Conservation (phyloP, 2,113 vertebrate genomes). For the Arenaria interpres region DNA sequence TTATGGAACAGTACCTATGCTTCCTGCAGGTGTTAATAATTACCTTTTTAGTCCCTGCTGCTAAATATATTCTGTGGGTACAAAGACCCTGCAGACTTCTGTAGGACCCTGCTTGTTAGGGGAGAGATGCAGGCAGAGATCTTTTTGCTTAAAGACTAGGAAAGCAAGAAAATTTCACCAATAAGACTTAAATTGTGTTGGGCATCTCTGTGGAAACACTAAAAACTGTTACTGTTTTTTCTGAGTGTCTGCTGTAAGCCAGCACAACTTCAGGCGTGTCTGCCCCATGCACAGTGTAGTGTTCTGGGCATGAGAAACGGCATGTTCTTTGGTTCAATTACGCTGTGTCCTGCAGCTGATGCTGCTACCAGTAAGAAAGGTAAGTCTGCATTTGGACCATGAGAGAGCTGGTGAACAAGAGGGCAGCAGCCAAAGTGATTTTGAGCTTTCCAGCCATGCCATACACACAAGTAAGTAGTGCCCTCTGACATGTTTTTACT, state of each 20-base stretch:
- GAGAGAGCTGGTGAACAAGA: not conserved
- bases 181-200: not conserved
- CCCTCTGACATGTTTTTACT: not conserved
- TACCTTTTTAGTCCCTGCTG: not conserved
- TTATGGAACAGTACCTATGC: not conserved
- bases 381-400: not conserved
- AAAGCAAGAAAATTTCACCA: not conserved
- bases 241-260: not conserved
- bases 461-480: not conserved
- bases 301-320: not conserved
- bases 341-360: not conserved
- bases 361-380: not conserved
- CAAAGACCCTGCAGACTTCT: not conserved
- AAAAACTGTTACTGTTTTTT: not conserved
- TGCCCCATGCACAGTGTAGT: not conserved
- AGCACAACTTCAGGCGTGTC: not conserved
- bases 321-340: not conserved
- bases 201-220: not conserved
- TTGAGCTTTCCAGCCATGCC: not conserved
- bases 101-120: not conserved
- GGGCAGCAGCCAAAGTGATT: not conserved
- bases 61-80: not conserved
- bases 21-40: not conserved
- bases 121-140: not conserved
- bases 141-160: not conserved